Evolutionary conservation across 2,888 invertebrate genomes (phyloP).

Genomic region (Syrista parreyssii): DNA sequence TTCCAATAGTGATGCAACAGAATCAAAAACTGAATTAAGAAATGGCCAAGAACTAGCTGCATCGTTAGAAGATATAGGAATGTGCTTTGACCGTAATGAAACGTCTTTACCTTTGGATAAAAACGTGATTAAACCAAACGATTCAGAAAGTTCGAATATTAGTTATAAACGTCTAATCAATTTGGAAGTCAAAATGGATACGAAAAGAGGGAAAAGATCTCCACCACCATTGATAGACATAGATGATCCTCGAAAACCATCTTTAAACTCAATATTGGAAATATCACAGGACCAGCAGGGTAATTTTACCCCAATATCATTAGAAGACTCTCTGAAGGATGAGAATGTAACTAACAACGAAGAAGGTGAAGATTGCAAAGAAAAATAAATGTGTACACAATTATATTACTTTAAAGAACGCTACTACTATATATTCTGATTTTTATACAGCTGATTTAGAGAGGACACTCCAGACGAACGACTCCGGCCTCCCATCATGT

Average conservation of each 20-base stretch:
- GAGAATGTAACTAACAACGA: not conserved
- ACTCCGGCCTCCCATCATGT: not conserved
- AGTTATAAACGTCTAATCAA: not conserved
- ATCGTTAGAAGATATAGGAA: not conserved
- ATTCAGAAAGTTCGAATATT: not conserved
- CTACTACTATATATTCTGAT: not conserved
- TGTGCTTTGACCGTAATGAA: not conserved
- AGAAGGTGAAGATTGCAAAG: not conserved
- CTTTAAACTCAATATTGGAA: not conserved
- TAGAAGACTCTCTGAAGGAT: not conserved
- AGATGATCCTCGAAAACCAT: not conserved
- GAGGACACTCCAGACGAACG: not conserved
- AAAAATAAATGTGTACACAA: not conserved
- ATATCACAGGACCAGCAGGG: not conserved
- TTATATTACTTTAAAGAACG: not conserved
- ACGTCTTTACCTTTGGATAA: not conserved
- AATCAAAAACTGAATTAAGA: not conserved
- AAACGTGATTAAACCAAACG: not conserved
- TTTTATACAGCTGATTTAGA: not conserved
- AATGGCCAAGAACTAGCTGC: not conserved
- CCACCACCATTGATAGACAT: constrained; percentile 8
- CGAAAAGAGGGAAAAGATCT: constrained; percentile 15
- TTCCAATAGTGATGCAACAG: not conserved
- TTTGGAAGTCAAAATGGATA: not conserved
- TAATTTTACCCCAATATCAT: not conserved